phyloP scores from a whole-genome alignment of 2,113 vertebrate genomes.

The Anarrhichthys ocellatus region DNA sequence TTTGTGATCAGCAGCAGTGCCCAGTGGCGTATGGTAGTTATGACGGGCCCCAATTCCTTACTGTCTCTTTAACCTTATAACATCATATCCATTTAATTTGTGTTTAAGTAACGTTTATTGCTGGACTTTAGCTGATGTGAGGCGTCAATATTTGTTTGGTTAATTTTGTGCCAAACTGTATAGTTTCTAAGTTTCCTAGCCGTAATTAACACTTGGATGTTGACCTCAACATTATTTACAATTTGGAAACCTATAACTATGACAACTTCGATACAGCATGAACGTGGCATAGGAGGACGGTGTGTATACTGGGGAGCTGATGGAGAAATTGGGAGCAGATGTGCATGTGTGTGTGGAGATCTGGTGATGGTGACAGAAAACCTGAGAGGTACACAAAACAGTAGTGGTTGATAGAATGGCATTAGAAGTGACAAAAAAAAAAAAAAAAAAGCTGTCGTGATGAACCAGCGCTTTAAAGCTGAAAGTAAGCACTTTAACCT shows the following conservation, averaged over 20 bases:
- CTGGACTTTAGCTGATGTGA: not conserved
- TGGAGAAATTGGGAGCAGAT: not conserved
- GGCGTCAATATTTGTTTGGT: not conserved
- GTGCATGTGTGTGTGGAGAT: not conserved
- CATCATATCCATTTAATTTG: too few species aligned
- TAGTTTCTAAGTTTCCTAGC: not conserved
- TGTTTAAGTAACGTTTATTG: not conserved
- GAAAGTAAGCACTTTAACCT: slow-evolving; percentile 7
- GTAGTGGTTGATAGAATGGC: not conserved
- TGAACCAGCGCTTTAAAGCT: not conserved
- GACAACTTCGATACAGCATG: not conserved
- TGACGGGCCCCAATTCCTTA: not conserved
- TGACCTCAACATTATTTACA: not conserved
- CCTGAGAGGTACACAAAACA: not conserved
- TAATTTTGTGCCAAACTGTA: not conserved
- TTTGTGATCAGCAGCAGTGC: not conserved
- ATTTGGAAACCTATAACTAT: not conserved
- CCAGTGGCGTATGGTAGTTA: not conserved
- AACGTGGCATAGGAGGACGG: not conserved
- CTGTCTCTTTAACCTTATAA: not conserved
- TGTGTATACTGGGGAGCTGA: not conserved
- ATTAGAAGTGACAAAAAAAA: not conserved
- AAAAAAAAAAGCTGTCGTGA: not conserved
- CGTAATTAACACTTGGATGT: not conserved
- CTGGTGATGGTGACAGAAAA: not conserved